phyloP scores from a whole-genome alignment of 2,113 vertebrate genomes.

The Andinoacara biseriatus region DNA sequence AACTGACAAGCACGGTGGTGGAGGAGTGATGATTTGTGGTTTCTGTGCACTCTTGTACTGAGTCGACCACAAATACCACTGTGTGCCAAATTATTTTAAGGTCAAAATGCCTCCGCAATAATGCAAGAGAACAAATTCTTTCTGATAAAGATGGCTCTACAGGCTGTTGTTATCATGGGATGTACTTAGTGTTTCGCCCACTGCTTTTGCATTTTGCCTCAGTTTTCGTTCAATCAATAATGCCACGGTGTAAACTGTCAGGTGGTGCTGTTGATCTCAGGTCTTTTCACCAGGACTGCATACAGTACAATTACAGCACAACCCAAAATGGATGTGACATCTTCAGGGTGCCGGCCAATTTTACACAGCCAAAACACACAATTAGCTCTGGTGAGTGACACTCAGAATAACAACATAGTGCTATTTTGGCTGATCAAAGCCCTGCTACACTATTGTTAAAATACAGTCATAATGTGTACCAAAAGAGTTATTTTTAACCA shows the following conservation, averaged over 20 bases:
- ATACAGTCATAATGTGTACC: conserved; percentile 38
- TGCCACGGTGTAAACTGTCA: no score
- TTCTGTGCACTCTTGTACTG: background rate
- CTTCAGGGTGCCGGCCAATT: background rate
- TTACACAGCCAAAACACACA: background rate
- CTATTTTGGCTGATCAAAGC: conserved; percentile 66
- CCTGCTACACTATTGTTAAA: conserved; percentile 61
- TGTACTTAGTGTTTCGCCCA: background rate
- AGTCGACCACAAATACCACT: background rate
- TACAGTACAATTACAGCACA: background rate
- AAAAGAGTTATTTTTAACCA: conserved; percentile 71
- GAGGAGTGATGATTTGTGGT: background rate
- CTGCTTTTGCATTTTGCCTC: background rate
- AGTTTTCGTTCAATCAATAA: background rate
- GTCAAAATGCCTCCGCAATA: background rate
- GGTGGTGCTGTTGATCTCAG: background rate
- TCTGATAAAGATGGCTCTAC: background rate
- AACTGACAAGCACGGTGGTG: background rate
- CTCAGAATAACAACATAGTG: conserved; percentile 21
- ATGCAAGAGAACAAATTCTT: background rate
- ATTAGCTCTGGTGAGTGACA: background rate
- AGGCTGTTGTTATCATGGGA: background rate
- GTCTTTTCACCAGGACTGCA: rapidly evolving
- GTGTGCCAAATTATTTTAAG: background rate
- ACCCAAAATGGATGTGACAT: background rate